A percentile compares a stretch with the other conserved stretches of the same genome.
Evolutionary conservation across 2,888 invertebrate genomes (phyloP).

Genomic region (Chrysolina haemoptera): DNA sequence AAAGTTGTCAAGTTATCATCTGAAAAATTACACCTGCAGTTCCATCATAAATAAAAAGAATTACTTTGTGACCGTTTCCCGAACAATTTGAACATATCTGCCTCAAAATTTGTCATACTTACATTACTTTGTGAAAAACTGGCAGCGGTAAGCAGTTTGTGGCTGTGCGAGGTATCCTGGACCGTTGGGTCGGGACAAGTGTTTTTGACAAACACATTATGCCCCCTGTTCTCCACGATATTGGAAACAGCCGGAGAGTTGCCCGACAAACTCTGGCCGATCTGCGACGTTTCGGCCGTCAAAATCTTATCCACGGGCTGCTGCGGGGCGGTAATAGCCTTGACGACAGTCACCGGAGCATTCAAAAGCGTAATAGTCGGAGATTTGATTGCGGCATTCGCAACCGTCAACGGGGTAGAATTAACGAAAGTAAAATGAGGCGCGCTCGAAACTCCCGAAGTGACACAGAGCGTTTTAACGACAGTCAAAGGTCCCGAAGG

Average conservation of each 20-base stretch:
- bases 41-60: slow-evolving; percentile 4
- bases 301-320: slow-evolving; percentile 37
- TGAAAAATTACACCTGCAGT: background rate
- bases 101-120: slow-evolving; percentile 50
- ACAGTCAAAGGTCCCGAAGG: slow-evolving; percentile 66
- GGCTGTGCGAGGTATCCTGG: slow-evolving; percentile 63
- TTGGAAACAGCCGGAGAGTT: slow-evolving; percentile 50
- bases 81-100: too few species aligned
- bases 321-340: slow-evolving; percentile 55
- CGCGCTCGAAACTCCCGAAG: slow-evolving; percentile 62
- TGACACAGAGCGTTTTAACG: slow-evolving; percentile 66
- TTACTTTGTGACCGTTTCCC: background rate
- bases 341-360: slow-evolving; percentile 66
- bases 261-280: slow-evolving; percentile 40
- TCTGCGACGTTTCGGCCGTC: slow-evolving; percentile 32
- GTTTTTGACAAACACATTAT: slow-evolving; percentile 69
- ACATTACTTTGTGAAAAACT: slow-evolving; percentile 66
- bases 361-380: slow-evolving; percentile 66
- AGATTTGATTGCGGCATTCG: slow-evolving; percentile 62
- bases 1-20: slow-evolving; percentile 1
- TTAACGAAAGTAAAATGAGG: slow-evolving; percentile 67
- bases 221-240: slow-evolving; percentile 61
- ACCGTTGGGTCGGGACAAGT: slow-evolving; percentile 56
- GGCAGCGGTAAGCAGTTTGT: slow-evolving; percentile 66
- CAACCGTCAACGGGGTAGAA: slow-evolving; percentile 63